Base-by-base conservation (phyloP, 1,140 invertebrate genomes). In the Drosophila obscura region DNA sequence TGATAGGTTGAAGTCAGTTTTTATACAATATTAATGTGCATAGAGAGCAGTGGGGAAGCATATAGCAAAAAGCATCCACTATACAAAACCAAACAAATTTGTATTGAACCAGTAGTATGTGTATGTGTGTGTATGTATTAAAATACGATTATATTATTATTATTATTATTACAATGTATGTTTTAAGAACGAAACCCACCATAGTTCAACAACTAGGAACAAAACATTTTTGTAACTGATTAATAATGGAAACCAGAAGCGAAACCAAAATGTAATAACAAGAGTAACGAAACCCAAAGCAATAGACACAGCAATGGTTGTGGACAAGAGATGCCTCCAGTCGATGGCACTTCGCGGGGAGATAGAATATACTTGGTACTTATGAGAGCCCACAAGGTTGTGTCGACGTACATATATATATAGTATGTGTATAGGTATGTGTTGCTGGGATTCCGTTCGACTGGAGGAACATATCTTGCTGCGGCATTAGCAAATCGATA, bases 151-250 rank as follows among this genome's bases (percentile, higher is more conserved):
- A n/a, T n/a, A n/a, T n/a, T n/a, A n/a, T n/a, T 69, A 71, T 71
- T 69, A 24, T 4, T 28, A 28, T 28, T 28, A 28, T 1, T 28
- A 39, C 11, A 39, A 39, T 81, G 59, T 77, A 77, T 77, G 73
- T 78, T 78, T 83, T 83, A 87, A 87, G 76, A 87, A 88, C 80
- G 83, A 79, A 89, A 89, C 83, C 83, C 83, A 88, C 83, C 83
- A 88, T 89, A 87, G 83, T 88, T 89, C 80, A 80, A 79, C 75
- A 79, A 82, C 83, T 88, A 79, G 71, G 80, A 88, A 88, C 84
- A 83, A 88, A 66, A 60, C 67, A 61, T 72, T 88, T 88, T 88
- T 88, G 76, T 83, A 88, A 83, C 72, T 88, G 78, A 64, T 57
- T 53, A 49, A 39, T 11, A 24, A 60, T 59, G 35, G 44, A 35